These are phyloP conservation scores for Brassicogethes aeneus DNA, from an alignment of 2,888 invertebrate species.

Conservation along the genomic window DNA sequence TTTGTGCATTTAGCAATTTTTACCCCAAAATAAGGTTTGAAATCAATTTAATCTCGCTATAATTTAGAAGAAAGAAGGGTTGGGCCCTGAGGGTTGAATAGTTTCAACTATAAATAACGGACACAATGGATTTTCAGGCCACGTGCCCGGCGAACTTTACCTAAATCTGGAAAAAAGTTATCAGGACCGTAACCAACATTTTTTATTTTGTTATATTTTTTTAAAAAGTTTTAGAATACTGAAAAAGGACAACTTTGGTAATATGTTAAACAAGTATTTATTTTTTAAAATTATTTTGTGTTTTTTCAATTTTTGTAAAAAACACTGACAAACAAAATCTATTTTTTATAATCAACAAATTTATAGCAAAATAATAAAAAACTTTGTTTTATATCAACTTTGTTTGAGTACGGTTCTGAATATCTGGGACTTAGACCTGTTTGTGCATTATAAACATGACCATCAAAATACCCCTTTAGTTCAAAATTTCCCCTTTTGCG, in stretches of 20 bases:
- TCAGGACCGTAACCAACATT: conserved; percentile 1
- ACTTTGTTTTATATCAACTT: too few relatives aligned
- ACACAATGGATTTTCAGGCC: conserved; percentile 1
- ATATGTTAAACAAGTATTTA: too few relatives aligned
- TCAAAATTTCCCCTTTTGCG: conserved; percentile 39
- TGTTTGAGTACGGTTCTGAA: too few relatives aligned
- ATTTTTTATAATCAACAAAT: too few relatives aligned
- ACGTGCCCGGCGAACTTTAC: conserved; percentile 25
- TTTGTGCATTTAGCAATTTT: conserved; percentile 28
- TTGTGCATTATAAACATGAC: conserved; percentile 30
- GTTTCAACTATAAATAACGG: conserved; percentile 1
- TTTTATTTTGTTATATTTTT: too few relatives aligned
- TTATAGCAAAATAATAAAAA: too few relatives aligned
- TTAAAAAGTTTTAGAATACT: too few relatives aligned
- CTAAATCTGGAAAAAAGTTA: conserved; percentile 26
- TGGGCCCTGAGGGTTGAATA: not conserved
- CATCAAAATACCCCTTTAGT: conserved; percentile 36
- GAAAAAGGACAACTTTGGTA: too few relatives aligned
- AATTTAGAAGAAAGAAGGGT: conserved; percentile 1
- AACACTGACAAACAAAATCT: too few relatives aligned
- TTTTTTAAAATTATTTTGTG: too few relatives aligned
- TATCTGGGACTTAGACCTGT: too few relatives aligned
- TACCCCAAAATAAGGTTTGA: conserved; percentile 5
- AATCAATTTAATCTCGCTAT: not conserved
- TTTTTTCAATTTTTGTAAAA: too few relatives aligned